These are phyloP conservation scores for Rhadina sibilatrix DNA, from an alignment of 2,113 vertebrate species.

Conservation along the genomic window DNA sequence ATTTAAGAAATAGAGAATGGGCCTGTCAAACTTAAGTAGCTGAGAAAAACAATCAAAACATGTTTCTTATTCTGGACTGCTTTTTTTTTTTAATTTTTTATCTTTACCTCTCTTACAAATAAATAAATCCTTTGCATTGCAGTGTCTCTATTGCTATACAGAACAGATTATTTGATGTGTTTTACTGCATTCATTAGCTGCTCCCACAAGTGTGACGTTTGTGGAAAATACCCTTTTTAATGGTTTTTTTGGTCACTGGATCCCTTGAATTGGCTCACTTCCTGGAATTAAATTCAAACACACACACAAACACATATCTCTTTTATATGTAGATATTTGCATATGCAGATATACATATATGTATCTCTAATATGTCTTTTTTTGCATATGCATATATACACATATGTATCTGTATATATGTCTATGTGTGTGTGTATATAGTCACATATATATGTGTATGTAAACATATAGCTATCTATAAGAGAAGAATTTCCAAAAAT, in stretches of 20 bases:
- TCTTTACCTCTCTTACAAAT: background rate
- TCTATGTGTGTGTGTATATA: background rate
- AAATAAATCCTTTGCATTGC: background rate
- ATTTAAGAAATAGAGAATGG: background rate
- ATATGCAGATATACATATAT: too few species aligned
- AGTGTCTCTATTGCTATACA: background rate
- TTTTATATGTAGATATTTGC: background rate
- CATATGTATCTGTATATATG: too few species aligned
- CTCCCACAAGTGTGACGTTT: background rate
- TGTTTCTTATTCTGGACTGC: background rate
- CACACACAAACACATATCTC: background rate
- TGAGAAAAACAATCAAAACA: background rate
- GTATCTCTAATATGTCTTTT: too few species aligned
- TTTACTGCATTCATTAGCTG: background rate
- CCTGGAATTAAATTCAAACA: background rate
- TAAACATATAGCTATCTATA: background rate
- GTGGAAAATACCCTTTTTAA: background rate
- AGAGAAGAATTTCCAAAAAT: background rate
- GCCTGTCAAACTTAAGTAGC: background rate
- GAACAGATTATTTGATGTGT: background rate
- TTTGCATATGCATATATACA: too few species aligned
- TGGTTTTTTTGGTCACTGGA: background rate
- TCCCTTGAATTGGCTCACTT: background rate
- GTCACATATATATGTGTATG: background rate
- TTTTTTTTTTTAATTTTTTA: background rate